These are phyloP conservation scores for Eumacrocentrus americanus DNA, from an alignment of 2,888 invertebrate species.

Conservation along the genomic window DNA sequence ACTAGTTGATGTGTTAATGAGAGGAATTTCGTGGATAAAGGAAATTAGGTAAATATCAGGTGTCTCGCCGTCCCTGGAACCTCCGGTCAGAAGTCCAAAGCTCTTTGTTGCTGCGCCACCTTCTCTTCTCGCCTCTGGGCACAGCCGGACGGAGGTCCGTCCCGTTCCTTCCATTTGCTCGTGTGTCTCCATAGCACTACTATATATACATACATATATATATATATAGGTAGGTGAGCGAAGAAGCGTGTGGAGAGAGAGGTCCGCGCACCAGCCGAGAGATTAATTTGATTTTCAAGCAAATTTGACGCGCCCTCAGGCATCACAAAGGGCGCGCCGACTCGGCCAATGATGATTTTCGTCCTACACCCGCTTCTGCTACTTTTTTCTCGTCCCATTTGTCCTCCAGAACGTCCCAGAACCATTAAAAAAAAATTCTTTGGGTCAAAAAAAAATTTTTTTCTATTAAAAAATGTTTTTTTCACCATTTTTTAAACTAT, in stretches of 20 bases:
- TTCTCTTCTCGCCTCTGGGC: conserved; percentile 57
- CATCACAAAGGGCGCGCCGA: conserved; percentile 46
- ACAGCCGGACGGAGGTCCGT: conserved; percentile 44
- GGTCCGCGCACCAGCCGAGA: conserved; percentile 47
- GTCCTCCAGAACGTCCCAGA: conserved; percentile 2
- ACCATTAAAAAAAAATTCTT: background rate
- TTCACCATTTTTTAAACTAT: background rate
- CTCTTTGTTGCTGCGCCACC: conserved; percentile 58
- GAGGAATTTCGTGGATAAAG: conserved; percentile 14
- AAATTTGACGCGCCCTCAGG: conserved; percentile 55
- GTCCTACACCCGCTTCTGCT: no score
- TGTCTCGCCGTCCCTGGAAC: conserved; percentile 46
- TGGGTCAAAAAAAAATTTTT: background rate
- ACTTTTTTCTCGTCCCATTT: no score
- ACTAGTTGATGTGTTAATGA: conserved; percentile 22
- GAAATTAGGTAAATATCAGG: conserved; percentile 26
- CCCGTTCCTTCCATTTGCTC: conserved; percentile 52
- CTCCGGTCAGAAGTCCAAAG: conserved; percentile 54
- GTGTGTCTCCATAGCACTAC: conserved; percentile 40
- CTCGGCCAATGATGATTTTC: conserved; percentile 30
- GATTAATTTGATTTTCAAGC: conserved; percentile 59
- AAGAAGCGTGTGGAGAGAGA: conserved; percentile 32
- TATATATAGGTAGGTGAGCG: conserved; percentile 2
- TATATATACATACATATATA: background rate
- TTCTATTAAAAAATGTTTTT: background rate